phyloP scores from a whole-genome alignment of 2,797 vertebrate genomes.

The Sus cebifrons region DNA sequence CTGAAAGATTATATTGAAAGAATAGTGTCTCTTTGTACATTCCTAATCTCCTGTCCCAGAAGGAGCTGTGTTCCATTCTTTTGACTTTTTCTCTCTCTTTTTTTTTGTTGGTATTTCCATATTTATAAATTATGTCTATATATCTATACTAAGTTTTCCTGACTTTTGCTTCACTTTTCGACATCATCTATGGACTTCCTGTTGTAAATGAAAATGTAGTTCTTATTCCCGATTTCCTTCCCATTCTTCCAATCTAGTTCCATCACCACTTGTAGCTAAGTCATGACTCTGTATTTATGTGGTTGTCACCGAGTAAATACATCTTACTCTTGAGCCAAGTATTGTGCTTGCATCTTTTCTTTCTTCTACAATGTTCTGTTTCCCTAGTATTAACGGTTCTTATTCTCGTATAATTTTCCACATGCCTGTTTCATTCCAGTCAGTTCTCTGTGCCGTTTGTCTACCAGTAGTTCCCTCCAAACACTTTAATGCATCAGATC shows the following conservation, averaged over 20 bases:
- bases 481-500: neutral
- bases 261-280: neutral
- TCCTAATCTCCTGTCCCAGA: neutral
- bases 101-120: neutral
- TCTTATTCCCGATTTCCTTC: neutral
- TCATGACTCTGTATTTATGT: neutral
- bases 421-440: neutral
- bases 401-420: neutral
- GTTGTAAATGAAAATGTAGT: neutral
- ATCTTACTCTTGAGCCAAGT: neutral
- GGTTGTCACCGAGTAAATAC: neutral
- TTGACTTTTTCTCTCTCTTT: neutral
- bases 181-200: neutral
- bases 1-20: neutral
- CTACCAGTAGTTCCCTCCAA: neutral
- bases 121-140: neutral
- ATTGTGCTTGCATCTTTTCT: neutral
- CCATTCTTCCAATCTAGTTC: neutral
- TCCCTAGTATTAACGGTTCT: neutral
- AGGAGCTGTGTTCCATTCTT: neutral
- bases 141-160: neutral
- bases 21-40: neutral
- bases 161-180: neutral
- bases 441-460: neutral
- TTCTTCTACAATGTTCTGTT: neutral